Evolutionary conservation across 2,888 invertebrate genomes (phyloP), one percentile per base, ranked within the genome.

Genomic region (Strigamia crassipes): DNA sequence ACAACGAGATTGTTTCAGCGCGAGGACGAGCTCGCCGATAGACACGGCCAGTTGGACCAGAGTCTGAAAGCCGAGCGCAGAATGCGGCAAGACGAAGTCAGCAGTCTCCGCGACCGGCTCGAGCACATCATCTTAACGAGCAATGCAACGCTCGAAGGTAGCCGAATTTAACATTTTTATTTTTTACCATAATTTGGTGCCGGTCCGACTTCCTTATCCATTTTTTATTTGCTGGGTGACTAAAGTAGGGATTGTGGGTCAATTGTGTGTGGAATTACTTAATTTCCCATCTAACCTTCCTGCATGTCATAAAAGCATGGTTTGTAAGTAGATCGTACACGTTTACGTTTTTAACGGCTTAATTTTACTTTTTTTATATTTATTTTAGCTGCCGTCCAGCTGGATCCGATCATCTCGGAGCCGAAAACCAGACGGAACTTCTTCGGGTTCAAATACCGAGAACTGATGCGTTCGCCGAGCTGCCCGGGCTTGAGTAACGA

Each of bases 1-100:
- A n/a, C n/a, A n/a, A n/a, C n/a, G n/a, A n/a, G n/a, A n/a, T 34
- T 34, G 34, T 34, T 86, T 89, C 91, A 92, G 92, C 91, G 91
- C 90, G 91, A 90, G 87, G 88, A 87, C 87, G 88, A 88, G 88
- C 87, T 87, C 86, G 88, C 87, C 86, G 87, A 89, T 82, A 85
- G 86, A 73, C 86, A 86, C 82, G 84, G 85, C n/a, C 85, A 85
- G 79, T 83, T 86, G 82, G 85, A 85, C 82, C 84, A 84, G 82
- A 84, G 85, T 83, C 83, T 86, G 83, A 85, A 84, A 82, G 84
- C 85, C 38, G 85, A 85, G 81, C 83, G 85, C 79, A 83, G 83
- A 82, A 82, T 85, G 82, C 83, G 84, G 78, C 82, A 84, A 82
- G 85, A 85, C 82, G 84, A 86, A 83, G 84, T 85, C 82, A 82